Percentiles rank a stretch among this genome's conserved stretches.
These are phyloP conservation scores for Microplitis demolitor DNA, from an alignment of 1,140 invertebrate genomes.

Conservation along the genomic window DNA sequence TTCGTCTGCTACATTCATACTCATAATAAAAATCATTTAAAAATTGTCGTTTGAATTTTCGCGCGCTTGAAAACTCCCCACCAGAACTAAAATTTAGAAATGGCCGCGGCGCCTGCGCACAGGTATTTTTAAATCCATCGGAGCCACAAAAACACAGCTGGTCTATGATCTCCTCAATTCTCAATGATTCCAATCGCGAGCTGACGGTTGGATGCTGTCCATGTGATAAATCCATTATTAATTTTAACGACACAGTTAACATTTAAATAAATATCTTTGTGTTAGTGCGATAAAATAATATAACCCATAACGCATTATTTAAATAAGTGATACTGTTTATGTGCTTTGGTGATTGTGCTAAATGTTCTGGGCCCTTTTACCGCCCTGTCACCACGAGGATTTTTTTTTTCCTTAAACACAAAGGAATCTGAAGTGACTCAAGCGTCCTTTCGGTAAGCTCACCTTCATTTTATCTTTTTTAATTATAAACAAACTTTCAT, in stretches of 20 bases:
- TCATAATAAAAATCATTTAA: too few relatives aligned
- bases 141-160: constrained; percentile 45
- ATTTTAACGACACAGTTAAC: neutral
- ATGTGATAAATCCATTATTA: constrained; percentile 35
- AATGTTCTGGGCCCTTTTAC: constrained; percentile 27
- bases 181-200: constrained; percentile 27
- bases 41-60: too few relatives aligned
- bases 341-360: neutral
- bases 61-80: too few relatives aligned
- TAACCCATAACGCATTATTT: too few relatives aligned
- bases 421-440: constrained; percentile 24
- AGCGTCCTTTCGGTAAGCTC: constrained; percentile 47
- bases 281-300: neutral
- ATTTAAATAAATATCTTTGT: too few relatives aligned
- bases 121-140: neutral
- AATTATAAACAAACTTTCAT: neutral
- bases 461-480: too few relatives aligned
- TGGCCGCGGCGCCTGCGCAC: neutral
- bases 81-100: neutral
- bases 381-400: constrained; percentile 38
- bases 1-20: too few relatives aligned
- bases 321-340: neutral
- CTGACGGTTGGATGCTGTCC: constrained; percentile 36
- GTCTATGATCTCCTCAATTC: constrained; percentile 35
- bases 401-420: constrained; percentile 38